Evolutionary conservation across 2,113 vertebrate species (phyloP).

Genomic region (rabbit (Oryctolagus cuniculus)): DNA sequence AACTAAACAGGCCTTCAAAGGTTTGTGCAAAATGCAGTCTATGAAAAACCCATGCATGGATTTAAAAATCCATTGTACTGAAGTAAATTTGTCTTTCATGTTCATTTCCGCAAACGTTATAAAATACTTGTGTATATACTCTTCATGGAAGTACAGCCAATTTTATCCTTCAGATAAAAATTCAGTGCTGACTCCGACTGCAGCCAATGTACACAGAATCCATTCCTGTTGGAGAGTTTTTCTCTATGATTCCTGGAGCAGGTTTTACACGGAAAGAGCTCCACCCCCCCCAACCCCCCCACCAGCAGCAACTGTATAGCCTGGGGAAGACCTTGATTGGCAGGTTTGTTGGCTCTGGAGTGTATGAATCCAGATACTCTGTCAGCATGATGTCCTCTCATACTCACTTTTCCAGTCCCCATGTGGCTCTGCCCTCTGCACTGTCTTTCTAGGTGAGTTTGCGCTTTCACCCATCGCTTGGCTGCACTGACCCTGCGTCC

Average conservation of each 20-base stretch:
- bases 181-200: neutral
- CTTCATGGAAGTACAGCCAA: neutral
- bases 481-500: neutral
- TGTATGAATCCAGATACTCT: neutral
- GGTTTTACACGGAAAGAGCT: neutral
- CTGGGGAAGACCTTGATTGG: neutral
- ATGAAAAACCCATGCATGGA: too few species aligned
- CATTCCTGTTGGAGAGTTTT: neutral
- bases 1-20: neutral
- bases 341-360: neutral
- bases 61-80: too few species aligned
- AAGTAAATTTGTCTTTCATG: too few species aligned
- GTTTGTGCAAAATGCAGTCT: too few species aligned
- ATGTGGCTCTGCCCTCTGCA: neutral
- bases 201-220: neutral
- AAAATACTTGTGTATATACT: neutral
- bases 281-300: neutral
- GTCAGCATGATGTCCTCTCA: neutral
- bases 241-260: neutral
- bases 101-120: too few species aligned
- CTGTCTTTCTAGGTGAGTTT: neutral
- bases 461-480: neutral
- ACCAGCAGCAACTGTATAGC: neutral
- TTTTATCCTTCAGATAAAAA: neutral
- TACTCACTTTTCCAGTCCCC: neutral